Conservation (phyloP, 53 echinoderm and acorn worm species). For the Hippasteria phrygiana region DNA sequence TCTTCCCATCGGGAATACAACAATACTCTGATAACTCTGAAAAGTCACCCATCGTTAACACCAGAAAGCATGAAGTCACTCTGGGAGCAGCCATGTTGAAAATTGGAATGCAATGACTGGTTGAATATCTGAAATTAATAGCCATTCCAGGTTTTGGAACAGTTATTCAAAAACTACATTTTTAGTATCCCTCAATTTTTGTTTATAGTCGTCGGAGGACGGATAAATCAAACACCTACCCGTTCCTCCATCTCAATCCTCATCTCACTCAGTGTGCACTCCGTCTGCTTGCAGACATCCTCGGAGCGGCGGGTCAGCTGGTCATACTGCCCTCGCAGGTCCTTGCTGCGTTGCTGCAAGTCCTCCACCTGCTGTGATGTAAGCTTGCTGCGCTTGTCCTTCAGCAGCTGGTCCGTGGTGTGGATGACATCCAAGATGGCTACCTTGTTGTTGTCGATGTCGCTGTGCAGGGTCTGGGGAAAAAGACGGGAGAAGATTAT, state of each 20-base stretch:
- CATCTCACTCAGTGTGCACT: conserved; percentile 80
- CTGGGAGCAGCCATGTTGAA: no score
- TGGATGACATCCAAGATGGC: conserved; percentile 96
- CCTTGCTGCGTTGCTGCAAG: conserved; percentile 79
- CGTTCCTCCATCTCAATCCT: conserved; percentile 77
- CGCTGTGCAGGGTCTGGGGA: conserved; percentile 79
- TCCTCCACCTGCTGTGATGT: conserved; percentile 82
- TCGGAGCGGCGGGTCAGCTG: conserved; percentile 80
- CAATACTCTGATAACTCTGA: no score
- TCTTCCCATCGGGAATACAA: no score
- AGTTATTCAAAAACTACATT: no score
- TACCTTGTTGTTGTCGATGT: conserved; percentile 96
- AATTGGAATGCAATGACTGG: no score
- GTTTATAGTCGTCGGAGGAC: neutral
- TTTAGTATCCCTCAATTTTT: no score
- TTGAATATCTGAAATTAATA: no score
- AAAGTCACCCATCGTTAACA: no score
- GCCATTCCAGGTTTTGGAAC: no score
- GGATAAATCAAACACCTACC: conserved; percentile 12
- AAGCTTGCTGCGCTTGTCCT: conserved; percentile 91
- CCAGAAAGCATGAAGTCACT: no score
- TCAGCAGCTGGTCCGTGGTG: conserved; percentile 92
- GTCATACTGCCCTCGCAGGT: conserved; percentile 93
- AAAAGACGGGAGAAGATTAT: no score
- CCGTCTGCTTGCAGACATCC: conserved; percentile 80